Base-by-base conservation (phyloP, 2,888 invertebrate species). In the Campaea margaritaria region DNA sequence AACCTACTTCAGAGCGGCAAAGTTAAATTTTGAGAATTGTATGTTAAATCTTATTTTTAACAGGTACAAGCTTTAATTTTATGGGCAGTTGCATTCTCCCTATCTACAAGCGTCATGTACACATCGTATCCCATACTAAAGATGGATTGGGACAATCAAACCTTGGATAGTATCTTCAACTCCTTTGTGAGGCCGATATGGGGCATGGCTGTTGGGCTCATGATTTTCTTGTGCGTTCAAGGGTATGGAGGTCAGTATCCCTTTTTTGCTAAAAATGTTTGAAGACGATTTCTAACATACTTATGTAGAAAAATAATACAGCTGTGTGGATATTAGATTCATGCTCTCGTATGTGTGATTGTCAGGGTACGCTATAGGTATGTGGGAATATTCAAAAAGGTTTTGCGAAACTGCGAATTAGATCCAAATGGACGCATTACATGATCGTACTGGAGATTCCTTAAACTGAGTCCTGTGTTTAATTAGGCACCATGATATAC, bases 231-330 rank as follows among this genome's bases (percentile, higher is more conserved):
- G 2, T 91, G 91, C 49, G 66, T 71, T 2, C 73, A 81, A 56
- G 89, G 89, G 46, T 85, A 85, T 73, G 90, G 87, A 75, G 91
- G 92, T 91, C 2, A 46, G 36, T 44, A 39, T 39, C 13, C 10
- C 2, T 36, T 10, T n/a, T 36, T 12, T 21, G 21, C 21, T 5
- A 21, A 5, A 21, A 21, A 3, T 21, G 21, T 21, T 21, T 21
- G 3, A 21, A 21, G 5, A 5, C 21, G 21, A 3, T 21, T 34
- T 34, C 11, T n/a, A n/a, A n/a, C n/a, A n/a, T n/a, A n/a, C n/a
- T 34, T 9, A 34, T 9, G 34, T 21, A 21, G 34, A 34, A 34
- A 11, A 34, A 34, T 34, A 34, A 34, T 9, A 11, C 11, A 34
- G 34, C 2, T 11, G 34, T n/a, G n/a, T n/a, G n/a, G n/a, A n/a